phyloP scores from a whole-genome alignment of 2,888 invertebrate genomes.

The Eristalis intricaria region DNA sequence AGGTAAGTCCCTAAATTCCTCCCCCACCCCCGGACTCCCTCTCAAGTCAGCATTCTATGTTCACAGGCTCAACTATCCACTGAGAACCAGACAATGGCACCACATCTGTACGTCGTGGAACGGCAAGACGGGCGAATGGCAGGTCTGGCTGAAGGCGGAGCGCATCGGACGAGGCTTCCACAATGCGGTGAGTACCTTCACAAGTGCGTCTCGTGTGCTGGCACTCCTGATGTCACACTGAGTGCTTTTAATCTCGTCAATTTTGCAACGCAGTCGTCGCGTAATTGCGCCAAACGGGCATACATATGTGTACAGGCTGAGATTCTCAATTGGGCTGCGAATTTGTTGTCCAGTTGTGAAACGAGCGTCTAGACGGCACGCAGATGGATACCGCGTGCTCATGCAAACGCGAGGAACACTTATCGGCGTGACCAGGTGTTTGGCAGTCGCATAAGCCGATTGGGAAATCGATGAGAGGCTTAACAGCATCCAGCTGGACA shows the following conservation, averaged over 20 bases:
- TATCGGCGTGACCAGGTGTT: not conserved
- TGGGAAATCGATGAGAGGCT: not conserved
- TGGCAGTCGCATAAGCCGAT: not conserved
- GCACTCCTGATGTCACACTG: slow-evolving; percentile 27
- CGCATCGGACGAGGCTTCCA: slow-evolving; percentile 93
- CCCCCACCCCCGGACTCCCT: not conserved
- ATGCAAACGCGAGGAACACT: slow-evolving; percentile 17
- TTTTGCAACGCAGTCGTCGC: slow-evolving; percentile 12
- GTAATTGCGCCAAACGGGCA: slow-evolving; percentile 37
- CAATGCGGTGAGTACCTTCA: slow-evolving; percentile 86
- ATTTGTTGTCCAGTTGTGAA: not conserved
- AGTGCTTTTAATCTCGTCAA: slow-evolving; percentile 47
- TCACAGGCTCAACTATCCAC: slow-evolving; percentile 85
- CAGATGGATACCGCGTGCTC: not conserved
- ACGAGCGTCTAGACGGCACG: not conserved
- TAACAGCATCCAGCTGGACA: not conserved
- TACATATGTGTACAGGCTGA: not conserved
- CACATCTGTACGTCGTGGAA: slow-evolving; percentile 95
- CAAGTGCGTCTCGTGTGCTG: not conserved
- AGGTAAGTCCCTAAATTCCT: slow-evolving; percentile 81
- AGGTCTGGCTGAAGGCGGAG: slow-evolving; percentile 93
- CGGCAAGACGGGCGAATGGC: slow-evolving; percentile 94
- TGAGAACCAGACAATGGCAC: slow-evolving; percentile 89
- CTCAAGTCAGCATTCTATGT: not conserved
- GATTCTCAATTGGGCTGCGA: not conserved